phyloP scores from a whole-genome alignment of 2,888 invertebrate species.

The Diaperis boleti region DNA sequence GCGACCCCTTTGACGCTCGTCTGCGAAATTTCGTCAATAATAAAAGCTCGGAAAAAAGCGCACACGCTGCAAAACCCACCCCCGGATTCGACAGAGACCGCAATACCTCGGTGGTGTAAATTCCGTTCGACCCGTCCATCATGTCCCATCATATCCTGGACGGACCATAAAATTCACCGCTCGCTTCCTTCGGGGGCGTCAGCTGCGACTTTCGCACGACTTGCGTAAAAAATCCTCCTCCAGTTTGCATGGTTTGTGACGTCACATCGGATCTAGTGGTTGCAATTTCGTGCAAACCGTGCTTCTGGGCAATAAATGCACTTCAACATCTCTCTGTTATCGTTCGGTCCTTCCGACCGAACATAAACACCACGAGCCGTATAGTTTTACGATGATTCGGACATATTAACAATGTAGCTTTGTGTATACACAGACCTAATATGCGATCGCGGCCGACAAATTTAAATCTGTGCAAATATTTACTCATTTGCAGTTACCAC shows the following conservation, averaged over 20 bases:
- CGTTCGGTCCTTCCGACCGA: background rate
- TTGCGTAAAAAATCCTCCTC: constrained; percentile 23
- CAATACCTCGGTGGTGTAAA: constrained; percentile 40
- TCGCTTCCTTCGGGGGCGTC: constrained; percentile 38
- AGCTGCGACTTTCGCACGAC: constrained; percentile 43
- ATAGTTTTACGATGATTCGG: background rate
- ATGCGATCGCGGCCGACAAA: background rate
- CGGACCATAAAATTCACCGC: constrained; percentile 41
- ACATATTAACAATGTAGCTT: background rate
- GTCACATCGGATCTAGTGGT: background rate
- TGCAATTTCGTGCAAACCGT: background rate
- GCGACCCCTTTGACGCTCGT: constrained; percentile 24
- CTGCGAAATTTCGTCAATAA: constrained; percentile 25
- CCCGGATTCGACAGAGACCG: constrained; percentile 18
- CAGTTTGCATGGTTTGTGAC: background rate
- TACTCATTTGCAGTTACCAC: too few relatives aligned
- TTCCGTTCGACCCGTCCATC: constrained; percentile 43
- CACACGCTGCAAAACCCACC: constrained; percentile 26
- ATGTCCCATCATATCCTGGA: constrained; percentile 43
- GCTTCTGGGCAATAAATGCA: background rate
- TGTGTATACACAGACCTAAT: background rate
- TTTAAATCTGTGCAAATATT: background rate
- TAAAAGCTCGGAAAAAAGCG: constrained; percentile 25
- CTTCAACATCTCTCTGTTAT: background rate
- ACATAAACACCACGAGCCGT: background rate